Conservation (phyloP, 2,797 vertebrate genomes). For the Threskiornis aethiopicus region DNA sequence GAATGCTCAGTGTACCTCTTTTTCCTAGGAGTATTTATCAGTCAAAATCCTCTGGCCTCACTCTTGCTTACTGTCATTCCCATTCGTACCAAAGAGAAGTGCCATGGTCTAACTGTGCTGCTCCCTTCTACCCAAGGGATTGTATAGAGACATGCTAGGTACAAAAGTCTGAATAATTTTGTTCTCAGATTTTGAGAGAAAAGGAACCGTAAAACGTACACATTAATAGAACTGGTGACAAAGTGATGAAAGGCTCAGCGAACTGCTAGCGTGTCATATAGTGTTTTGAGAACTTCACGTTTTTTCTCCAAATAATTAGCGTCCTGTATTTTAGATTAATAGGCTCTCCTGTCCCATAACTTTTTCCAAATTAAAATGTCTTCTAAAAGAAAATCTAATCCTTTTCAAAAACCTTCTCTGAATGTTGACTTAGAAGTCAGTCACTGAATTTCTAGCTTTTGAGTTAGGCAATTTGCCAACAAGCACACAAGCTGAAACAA, state of each 20-base stretch:
- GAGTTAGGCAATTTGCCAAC: neutral
- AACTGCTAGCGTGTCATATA: neutral
- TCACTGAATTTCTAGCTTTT: neutral
- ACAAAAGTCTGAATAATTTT: neutral
- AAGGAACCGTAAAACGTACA: neutral
- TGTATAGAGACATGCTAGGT: neutral
- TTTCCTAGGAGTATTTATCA: neutral
- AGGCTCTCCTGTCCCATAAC: neutral
- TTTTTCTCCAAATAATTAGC: neutral
- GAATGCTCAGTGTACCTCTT: neutral
- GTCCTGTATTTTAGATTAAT: slow-evolving; percentile 1
- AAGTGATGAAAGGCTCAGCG: neutral
- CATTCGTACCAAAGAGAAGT: rapidly evolving
- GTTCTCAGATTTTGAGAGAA: neutral
- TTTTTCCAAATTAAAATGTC: neutral
- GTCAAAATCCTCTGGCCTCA: neutral
- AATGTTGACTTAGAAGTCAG: neutral
- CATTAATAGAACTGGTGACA: neutral
- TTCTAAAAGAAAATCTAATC: slow-evolving; percentile 1
- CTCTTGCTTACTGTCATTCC: neutral
- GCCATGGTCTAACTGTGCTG: neutral
- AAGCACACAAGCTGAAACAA: neutral
- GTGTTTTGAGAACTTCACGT: neutral
- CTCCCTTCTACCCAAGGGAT: neutral
- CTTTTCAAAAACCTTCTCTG: neutral